Conservation (phyloP, 2,888 invertebrate species). For the Ectemnius continuus region DNA sequence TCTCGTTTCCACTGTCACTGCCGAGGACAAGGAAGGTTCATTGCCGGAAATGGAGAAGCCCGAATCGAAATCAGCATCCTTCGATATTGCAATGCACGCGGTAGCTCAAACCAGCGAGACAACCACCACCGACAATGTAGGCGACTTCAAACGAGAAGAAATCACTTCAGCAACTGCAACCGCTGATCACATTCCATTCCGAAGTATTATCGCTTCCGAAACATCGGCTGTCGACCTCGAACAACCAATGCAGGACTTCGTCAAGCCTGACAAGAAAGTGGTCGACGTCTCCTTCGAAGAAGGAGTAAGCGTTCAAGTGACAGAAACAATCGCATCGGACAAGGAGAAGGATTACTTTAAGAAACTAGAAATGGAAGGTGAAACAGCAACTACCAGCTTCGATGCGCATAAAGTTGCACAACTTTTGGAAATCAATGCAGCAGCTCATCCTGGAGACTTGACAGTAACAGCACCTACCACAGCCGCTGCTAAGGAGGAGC, state of each 20-base stretch:
- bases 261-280: conserved; percentile 71
- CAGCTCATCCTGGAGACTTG: conserved; percentile 79
- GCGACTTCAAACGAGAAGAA: conserved; percentile 70
- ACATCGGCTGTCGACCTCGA: conserved; percentile 72
- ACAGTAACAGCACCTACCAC: conserved; percentile 68
- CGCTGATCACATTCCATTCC: conserved; percentile 80
- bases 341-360: conserved; percentile 74
- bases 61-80: conserved; percentile 73
- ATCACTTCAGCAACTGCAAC: conserved; percentile 80
- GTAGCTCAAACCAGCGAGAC: conserved; percentile 75
- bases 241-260: conserved; percentile 65
- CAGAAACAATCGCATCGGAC: conserved; percentile 79
- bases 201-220: conserved; percentile 79
- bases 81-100: conserved; percentile 73
- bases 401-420: conserved; percentile 81
- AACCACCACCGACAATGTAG: conserved; percentile 66
- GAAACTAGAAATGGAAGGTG: conserved; percentile 61
- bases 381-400: conserved; percentile 76
- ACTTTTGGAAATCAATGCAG: conserved; percentile 80
- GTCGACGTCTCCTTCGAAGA: conserved; percentile 73
- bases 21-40: conserved; percentile 66
- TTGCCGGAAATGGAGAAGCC: conserved; percentile 66
- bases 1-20: conserved; percentile 66
- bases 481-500: conserved; percentile 78
- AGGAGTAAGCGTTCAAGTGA: conserved; percentile 79